phyloP scores from a whole-genome alignment of 2,797 vertebrate genomes.

The Poeciliopsis turneri region DNA sequence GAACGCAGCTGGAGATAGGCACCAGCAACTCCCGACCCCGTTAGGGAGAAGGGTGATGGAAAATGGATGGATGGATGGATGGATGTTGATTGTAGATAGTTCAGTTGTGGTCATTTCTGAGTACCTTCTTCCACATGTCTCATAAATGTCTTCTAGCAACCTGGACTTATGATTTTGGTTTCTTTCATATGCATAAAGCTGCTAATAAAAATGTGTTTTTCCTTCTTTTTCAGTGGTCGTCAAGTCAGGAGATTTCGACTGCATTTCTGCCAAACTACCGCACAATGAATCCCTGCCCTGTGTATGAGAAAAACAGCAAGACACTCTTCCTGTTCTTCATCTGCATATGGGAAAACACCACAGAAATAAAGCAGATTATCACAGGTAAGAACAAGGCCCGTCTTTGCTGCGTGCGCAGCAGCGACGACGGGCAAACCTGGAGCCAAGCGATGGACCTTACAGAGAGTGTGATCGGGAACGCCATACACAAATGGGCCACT shows the following conservation, averaged over 20 bases:
- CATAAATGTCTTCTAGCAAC: neutral
- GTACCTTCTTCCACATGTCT: neutral
- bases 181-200: neutral
- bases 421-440: slow-evolving; percentile 86
- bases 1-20: too few relatives aligned
- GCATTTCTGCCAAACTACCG: slow-evolving; percentile 79
- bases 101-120: neutral
- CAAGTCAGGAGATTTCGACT: slow-evolving; percentile 68
- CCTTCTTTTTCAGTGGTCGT: slow-evolving; percentile 76
- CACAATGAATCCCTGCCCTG: slow-evolving; percentile 94
- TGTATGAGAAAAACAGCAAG: slow-evolving; percentile 83
- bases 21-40: too few relatives aligned
- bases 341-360: slow-evolving; percentile 76
- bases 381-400: slow-evolving; percentile 84
- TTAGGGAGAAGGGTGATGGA: too few relatives aligned
- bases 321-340: slow-evolving; percentile 90
- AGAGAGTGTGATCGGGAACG: slow-evolving; percentile 75
- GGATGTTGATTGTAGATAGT: neutral
- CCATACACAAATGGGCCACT: slow-evolving; percentile 86
- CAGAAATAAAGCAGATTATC: slow-evolving; percentile 81
- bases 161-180: neutral
- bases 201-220: slow-evolving; percentile 7
- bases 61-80: too few relatives aligned
- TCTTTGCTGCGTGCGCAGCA: slow-evolving; percentile 85
- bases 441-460: slow-evolving; percentile 83